Conservation (phyloP, 2,797 vertebrate species). For the Coreius guichenoti region DNA sequence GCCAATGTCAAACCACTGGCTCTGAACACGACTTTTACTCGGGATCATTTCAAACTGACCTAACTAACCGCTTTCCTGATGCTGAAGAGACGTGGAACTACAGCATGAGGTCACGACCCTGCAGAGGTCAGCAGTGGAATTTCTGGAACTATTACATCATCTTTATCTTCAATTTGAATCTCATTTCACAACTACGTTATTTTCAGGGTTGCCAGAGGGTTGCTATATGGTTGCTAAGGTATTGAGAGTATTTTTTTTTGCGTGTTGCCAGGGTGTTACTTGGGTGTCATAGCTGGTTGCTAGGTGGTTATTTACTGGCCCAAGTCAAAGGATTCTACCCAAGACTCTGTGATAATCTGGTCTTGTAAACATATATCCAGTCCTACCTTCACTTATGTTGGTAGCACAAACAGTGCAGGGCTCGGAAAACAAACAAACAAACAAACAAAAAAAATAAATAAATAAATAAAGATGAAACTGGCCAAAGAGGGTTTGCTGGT, state of each 20-base stretch:
- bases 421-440: too few relatives aligned
- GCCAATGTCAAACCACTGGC: neutral
- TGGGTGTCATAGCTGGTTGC: neutral
- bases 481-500: neutral
- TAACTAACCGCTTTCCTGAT: neutral
- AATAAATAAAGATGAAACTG: too few relatives aligned
- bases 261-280: neutral
- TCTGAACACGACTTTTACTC: neutral
- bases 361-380: neutral
- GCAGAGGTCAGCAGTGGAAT: neutral
- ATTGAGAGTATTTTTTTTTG: neutral
- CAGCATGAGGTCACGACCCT: constrained; percentile 7
- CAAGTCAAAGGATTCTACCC: neutral
- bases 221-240: neutral
- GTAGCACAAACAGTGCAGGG: neutral
- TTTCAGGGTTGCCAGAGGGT: neutral
- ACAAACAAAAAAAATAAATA: too few relatives aligned
- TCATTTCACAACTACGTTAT: neutral
- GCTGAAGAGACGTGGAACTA: neutral
- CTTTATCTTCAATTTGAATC: neutral
- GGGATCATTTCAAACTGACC: too few relatives aligned
- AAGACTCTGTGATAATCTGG: neutral
- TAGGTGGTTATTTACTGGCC: neutral
- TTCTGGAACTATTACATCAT: neutral
- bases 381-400: neutral